Evolutionary conservation across 2,113 vertebrate genomes (phyloP).

Genomic region (Datnioides undecimradiatus): DNA sequence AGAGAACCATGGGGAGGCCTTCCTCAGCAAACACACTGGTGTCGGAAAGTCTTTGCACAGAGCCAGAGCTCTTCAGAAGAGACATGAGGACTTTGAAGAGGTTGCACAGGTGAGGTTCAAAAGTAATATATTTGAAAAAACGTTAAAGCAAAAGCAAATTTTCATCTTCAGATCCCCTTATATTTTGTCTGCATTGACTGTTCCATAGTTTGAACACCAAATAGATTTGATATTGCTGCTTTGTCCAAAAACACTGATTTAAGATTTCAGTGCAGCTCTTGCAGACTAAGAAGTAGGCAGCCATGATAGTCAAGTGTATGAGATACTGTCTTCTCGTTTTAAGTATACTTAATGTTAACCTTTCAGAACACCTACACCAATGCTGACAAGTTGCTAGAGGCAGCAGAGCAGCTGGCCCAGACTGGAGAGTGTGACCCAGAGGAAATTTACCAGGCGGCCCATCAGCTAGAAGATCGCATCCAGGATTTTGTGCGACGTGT

Average conservation of each 20-base stretch:
- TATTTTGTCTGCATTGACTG: no score
- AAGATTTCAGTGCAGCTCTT: background rate
- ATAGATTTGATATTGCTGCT: background rate
- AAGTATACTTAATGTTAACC: background rate
- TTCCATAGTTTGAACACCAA: no score
- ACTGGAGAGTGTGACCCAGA: conserved; percentile 98
- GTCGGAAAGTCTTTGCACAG: conserved; percentile 97
- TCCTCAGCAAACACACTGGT: conserved; percentile 97
- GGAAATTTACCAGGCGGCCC: conserved; percentile 98
- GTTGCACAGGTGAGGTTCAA: conserved; percentile 92
- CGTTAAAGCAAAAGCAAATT: background rate
- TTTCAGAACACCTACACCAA: conserved; percentile 97
- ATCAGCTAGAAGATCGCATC: conserved; percentile 96
- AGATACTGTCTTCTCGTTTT: background rate
- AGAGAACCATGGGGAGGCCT: conserved; percentile 98
- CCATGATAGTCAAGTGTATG: no score
- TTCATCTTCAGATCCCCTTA: no score
- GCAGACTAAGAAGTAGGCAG: background rate
- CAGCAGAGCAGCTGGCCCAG: conserved; percentile 97
- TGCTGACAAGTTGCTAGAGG: conserved; percentile 96
- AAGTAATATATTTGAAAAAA: background rate
- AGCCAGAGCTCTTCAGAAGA: conserved; percentile 95
- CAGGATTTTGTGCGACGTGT: conserved; percentile 98
- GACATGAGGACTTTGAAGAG: conserved; percentile 98
- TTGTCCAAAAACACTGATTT: background rate